Evolutionary conservation across 1,140 invertebrate genomes (phyloP), one percentile per base, ranked within the genome.

Genomic region (Drosophila sucinea): DNA sequence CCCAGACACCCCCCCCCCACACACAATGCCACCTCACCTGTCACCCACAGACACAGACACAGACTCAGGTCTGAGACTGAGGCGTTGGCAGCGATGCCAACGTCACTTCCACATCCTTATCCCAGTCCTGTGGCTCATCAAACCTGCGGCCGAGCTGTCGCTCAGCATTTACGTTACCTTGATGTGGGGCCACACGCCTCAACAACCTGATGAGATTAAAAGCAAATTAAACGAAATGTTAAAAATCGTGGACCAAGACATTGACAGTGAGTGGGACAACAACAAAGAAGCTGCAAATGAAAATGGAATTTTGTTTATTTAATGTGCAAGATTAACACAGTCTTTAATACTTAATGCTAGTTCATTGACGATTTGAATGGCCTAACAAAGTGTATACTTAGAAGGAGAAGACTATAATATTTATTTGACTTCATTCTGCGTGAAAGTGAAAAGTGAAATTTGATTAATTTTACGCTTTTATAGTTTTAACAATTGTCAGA

Each of bases 201-300:
- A 85, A 40, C 73, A 80, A 74, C 62, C 74, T 79, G 70, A 80
- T 73, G 73, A 87, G 83, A 87, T 87, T 87, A 86, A 86, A 87
- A 71, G 70, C 72, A 66, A 79, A 87, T 87, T 87, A 87, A 87
- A 73, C 76, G 56, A 60, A 72, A 66, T 57, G 68, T 82, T 61
- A 65, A 72, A 72, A 71, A 78, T 66, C 67, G 17, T 40, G 35
- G 35, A 76, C 47, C 40, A 35, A 73, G 51, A 60, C 70, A 72
- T 51, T 51, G 23, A 7, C 44, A 58, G 67, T 10, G 27, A 8
- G 35, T 29, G 17, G 33, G 25, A 27, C 25, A 60, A 54, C 10
- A 30, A 51, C 35, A 58, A 71, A 67, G 41, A 65, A 32, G 54
- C 68, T 23, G 27, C 23, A 10, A 51, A 8, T 51, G 44, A 51